These are phyloP conservation scores for Gobionotothen gibberifrons DNA, from an alignment of 2,797 vertebrate species.

Conservation along the genomic window DNA sequence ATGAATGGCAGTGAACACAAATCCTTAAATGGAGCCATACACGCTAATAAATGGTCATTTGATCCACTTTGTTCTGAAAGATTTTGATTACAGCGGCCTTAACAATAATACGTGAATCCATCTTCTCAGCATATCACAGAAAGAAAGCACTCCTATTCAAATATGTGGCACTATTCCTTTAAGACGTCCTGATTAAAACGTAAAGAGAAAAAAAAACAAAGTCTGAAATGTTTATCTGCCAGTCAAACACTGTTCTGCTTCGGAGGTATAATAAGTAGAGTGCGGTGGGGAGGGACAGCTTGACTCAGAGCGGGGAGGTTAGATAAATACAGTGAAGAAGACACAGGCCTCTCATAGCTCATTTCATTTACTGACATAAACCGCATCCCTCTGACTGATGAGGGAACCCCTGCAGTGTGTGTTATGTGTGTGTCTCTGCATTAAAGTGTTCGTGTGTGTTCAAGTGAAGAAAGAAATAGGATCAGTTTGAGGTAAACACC, in stretches of 20 bases:
- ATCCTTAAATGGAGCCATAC: neutral
- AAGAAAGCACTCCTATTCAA: neutral
- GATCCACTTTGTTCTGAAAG: neutral
- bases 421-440: conserved; percentile 29
- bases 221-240: conserved; percentile 44
- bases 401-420: conserved; percentile 40
- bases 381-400: conserved; percentile 57
- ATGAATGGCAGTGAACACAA: neutral
- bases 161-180: conserved; percentile 6
- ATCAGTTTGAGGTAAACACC: conserved; percentile 54
- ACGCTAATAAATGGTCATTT: neutral
- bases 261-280: conserved; percentile 41
- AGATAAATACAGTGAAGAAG: conserved; percentile 61
- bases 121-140: neutral
- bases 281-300: conserved; percentile 24
- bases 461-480: conserved; percentile 29
- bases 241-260: conserved; percentile 42
- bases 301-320: conserved; percentile 55
- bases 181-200: conserved; percentile 22
- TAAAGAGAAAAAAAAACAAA: conserved; percentile 25
- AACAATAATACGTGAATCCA: neutral
- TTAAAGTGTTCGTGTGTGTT: conserved; percentile 14
- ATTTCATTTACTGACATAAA: conserved; percentile 56
- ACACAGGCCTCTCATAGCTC: conserved; percentile 55
- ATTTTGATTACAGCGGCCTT: neutral